Conservation (phyloP, 1,140 invertebrate genomes). For the Drosophila oshimai region DNA sequence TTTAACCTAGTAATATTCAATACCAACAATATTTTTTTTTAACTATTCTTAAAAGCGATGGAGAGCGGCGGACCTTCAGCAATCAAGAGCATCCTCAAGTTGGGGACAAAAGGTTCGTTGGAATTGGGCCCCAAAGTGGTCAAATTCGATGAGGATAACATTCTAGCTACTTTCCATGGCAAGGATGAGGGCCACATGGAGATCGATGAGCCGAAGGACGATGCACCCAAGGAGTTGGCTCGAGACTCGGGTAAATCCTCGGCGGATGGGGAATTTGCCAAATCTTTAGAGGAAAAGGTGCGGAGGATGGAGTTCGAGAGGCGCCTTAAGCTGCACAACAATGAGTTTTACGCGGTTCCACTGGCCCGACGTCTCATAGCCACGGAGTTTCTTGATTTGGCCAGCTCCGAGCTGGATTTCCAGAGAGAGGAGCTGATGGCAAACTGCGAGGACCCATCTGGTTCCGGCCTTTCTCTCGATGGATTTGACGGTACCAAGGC, state of each 20-base stretch:
- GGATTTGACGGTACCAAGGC: not conserved
- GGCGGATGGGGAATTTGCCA: slow-evolving; percentile 57
- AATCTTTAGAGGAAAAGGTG: slow-evolving; percentile 54
- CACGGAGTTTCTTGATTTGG: slow-evolving; percentile 40
- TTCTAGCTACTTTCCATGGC: slow-evolving; percentile 58
- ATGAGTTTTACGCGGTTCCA: slow-evolving; percentile 49
- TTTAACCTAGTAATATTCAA: no score
- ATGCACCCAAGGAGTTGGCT: slow-evolving; percentile 87
- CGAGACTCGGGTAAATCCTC: slow-evolving; percentile 60
- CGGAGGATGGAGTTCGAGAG: slow-evolving; percentile 55
- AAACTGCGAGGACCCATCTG: not conserved
- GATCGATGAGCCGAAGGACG: slow-evolving; percentile 96
- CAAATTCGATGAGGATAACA: slow-evolving; percentile 67
- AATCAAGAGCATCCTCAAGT: slow-evolving; percentile 48
- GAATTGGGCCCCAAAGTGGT: slow-evolving; percentile 24
- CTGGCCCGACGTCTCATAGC: slow-evolving; percentile 53
- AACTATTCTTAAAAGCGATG: not conserved
- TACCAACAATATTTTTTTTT: not conserved
- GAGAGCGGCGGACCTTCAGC: not conserved
- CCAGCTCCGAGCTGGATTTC: not conserved
- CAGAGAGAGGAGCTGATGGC: not conserved
- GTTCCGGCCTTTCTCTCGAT: not conserved
- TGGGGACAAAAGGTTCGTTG: no score
- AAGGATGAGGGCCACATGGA: slow-evolving; percentile 99
- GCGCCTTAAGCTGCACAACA: slow-evolving; percentile 60